Evolutionary conservation across 2,113 vertebrate genomes (phyloP), one percentile per base, ranked within the genome.

Genomic region (Rhodinocichla rosea): DNA sequence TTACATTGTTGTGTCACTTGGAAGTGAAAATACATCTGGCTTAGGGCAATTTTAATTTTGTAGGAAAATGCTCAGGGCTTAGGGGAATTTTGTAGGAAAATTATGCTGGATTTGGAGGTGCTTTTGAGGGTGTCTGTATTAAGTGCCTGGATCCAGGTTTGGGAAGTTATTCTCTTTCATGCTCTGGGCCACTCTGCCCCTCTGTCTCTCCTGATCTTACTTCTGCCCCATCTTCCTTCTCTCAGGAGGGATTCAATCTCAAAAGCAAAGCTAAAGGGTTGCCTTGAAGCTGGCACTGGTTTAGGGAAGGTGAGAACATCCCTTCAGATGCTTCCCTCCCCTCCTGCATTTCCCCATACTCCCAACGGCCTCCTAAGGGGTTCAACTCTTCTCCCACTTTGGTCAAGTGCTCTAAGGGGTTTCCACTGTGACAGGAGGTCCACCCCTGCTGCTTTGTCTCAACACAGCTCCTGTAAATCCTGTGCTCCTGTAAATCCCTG

Each of bases 341-440:
- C 11, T 15, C 16, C 6, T 1, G 1, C 22, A 6, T 47, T 56
- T 70, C 16, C 21, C 19, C 2, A 3, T 40, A 7, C 3, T 62
- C 42, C 26, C 18, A 47, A 3, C n/a, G 57, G 8, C 55, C 6
- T 87, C 50, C 20, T 75, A 39, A 45, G 22, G 10, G 13, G 1
- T 56, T 78, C n/a, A 37, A 0, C 27, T 77, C 33, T 9, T 62
- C n/a, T 86, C 14, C 14, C 4, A 1, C 42, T 67, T 68, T 0
- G 4, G 15, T 30, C 18, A 28, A 17, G 26, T 13, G 22, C 40
- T 78, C 27, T 24, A 4, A 56, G 40, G 22, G 13, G n/a, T 63
- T 90, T 37, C 35, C 15, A 4, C 18, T 47, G 21, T 0, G 1
- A 2, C 0, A 5, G 4, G 15, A 78, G 27, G 13, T 27, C 35